Evolutionary conservation across 35 echinoderm and acorn worm genomes (phyloP), one percentile per base, ranked within the genome.

Genomic region (Heliocidaris erythrogramma): DNA sequence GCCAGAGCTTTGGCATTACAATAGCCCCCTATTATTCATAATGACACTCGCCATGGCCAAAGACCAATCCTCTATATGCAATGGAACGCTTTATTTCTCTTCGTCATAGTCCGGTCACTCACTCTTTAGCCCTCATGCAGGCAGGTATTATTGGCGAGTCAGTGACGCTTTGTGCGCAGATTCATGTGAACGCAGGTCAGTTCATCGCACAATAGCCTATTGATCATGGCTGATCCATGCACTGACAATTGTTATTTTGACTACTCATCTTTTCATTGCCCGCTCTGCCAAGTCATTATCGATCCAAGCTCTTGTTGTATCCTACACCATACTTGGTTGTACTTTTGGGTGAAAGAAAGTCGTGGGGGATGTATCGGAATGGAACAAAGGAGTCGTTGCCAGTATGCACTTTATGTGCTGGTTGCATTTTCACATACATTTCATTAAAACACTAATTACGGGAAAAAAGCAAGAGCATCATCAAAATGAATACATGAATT

Each of bases 161-260:
- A n/a, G 65, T 78, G 65, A 78, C 65, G 65, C 65, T 78, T 78
- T 78, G 21, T 78, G 65, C 65, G 17, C 65, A 78, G 65, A 78
- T 78, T 78, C 65, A 78, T 21, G 65, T 78, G 65, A 78, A 78
- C 65, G n/a, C 65, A 78, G 65, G 65, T 78, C 65, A 78, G 65
- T 78, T 78, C 65, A n/a, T 18, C 65, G 65, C 65, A 78, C 65
- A 78, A 78, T 78, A 24, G 65, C 18, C 18, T 78, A 78, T 78
- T 78, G 65, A 78, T 78, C 65, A 21, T 21, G 27, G 65, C 27
- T n/a, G 65, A 78, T 78, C 65, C 65, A 24, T 24, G 27, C 65
- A n/a, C 65, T 8, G 61, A 78, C 65, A n/a, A 78, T 78, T 78
- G 65, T 78, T 78, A 78, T 78, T 78, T 78, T 78, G 65, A 21